Evolutionary conservation across 2,888 invertebrate species (phyloP).

Genomic region (Cerceris ruficornis): DNA sequence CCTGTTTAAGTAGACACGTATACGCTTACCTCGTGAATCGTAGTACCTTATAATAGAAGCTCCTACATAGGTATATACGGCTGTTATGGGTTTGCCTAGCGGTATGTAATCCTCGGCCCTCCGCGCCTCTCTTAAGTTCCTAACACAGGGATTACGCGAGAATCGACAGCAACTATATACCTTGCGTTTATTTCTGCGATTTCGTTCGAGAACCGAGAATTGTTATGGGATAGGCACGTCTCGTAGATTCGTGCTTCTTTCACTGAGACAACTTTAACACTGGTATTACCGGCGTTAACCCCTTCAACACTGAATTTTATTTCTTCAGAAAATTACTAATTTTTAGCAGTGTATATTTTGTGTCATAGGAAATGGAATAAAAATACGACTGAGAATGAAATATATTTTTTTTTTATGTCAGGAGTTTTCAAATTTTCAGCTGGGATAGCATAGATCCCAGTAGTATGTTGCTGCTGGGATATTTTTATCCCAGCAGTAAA

Average conservation of each 20-base stretch:
- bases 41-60: conserved; percentile 39
- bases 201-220: conserved; percentile 38
- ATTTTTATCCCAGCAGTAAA: too few species aligned
- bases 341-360: too few species aligned
- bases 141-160: conserved; percentile 55
- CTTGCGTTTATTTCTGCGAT: conserved; percentile 23
- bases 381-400: too few species aligned
- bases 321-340: too few species aligned
- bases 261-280: too few species aligned
- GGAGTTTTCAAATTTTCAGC: too few species aligned
- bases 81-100: conserved; percentile 44
- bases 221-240: conserved; percentile 1
- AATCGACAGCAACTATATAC: conserved; percentile 47
- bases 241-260: neutral
- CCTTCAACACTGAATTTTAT: too few species aligned
- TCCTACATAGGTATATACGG: neutral
- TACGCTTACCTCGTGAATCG: conserved; percentile 38
- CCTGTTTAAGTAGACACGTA: conserved; percentile 63
- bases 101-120: conserved; percentile 40
- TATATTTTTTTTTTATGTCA: too few species aligned
- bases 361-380: too few species aligned
- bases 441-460: too few species aligned
- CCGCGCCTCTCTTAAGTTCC: conserved; percentile 26
- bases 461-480: too few species aligned
- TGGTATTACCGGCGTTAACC: too few species aligned